A percentile compares a stretch with the other conserved stretches of the same genome.
Evolutionary conservation across 2,797 vertebrate genomes (phyloP).

Genomic region (Gymnopithys bicolor): DNA sequence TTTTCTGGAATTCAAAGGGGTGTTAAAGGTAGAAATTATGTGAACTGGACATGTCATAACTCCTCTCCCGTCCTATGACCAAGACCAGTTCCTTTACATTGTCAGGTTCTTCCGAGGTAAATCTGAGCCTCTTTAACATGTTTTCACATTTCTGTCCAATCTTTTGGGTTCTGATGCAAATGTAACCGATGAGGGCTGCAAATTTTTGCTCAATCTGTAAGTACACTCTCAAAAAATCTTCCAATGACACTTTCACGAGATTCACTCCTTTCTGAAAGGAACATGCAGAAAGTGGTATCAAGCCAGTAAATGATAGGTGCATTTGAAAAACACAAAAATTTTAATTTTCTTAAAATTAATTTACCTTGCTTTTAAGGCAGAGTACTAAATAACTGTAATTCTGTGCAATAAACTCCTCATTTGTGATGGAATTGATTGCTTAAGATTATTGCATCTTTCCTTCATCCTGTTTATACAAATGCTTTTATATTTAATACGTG

Average conservation of each 20-base stretch:
- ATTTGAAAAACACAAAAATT: neutral
- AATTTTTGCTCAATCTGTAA: neutral
- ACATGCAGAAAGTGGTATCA: neutral
- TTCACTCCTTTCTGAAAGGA: neutral
- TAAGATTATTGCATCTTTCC: neutral
- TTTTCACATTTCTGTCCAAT: neutral
- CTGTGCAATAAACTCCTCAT: neutral
- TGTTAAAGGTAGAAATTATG: neutral
- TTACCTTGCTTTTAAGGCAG: neutral
- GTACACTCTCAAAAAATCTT: neutral
- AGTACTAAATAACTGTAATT: neutral
- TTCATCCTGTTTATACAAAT: neutral
- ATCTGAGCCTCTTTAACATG: neutral
- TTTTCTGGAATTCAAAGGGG: neutral
- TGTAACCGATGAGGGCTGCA: neutral
- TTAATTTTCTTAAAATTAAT: neutral
- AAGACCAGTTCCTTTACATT: neutral
- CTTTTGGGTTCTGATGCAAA: neutral
- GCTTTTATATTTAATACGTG: neutral
- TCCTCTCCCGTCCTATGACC: neutral
- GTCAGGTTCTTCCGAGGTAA: neutral
- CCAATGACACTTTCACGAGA: neutral
- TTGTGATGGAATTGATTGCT: neutral
- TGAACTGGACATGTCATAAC: neutral
- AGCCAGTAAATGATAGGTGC: fast-evolving